phyloP scores from a whole-genome alignment of 2,113 vertebrate genomes.

The Tursiops truncatus region DNA sequence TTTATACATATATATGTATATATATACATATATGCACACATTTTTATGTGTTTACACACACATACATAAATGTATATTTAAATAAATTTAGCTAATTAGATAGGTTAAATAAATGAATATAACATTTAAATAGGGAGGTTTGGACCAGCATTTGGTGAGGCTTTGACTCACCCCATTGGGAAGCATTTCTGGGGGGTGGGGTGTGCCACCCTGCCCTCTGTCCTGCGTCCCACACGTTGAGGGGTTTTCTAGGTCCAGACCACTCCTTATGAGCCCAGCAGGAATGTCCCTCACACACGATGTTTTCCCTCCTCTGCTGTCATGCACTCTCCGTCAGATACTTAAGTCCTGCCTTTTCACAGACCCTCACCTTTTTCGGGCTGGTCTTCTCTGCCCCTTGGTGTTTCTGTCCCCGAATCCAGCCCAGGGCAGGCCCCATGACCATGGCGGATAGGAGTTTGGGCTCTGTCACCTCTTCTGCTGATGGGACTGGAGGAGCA shows the following conservation, averaged over 20 bases:
- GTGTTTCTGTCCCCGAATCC: too few relatives aligned
- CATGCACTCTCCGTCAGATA: fast-evolving
- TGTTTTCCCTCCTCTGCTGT: fast-evolving
- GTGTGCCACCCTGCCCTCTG: fast-evolving
- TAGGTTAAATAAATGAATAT: background rate
- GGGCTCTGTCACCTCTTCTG: background rate
- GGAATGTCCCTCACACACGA: fast-evolving
- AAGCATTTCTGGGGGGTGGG: background rate
- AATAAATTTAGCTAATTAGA: background rate
- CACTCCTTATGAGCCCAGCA: fast-evolving
- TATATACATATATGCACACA: background rate
- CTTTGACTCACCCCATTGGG: fast-evolving
- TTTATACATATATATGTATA: too few relatives aligned
- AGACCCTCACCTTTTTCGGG: fast-evolving
- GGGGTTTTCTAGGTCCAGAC: background rate
- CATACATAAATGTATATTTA: background rate
- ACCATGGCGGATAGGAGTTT: too few relatives aligned
- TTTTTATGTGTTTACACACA: fast-evolving
- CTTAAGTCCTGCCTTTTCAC: fast-evolving
- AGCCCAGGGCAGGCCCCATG: fast-evolving
- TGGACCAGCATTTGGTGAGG: too few relatives aligned
- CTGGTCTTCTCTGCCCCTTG: background rate
- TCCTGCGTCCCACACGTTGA: fast-evolving
- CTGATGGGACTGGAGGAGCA: background rate
- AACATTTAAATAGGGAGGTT: background rate